These are phyloP conservation scores for Deilephila porcellus DNA, from an alignment of 2,888 invertebrate species.

Conservation along the genomic window DNA sequence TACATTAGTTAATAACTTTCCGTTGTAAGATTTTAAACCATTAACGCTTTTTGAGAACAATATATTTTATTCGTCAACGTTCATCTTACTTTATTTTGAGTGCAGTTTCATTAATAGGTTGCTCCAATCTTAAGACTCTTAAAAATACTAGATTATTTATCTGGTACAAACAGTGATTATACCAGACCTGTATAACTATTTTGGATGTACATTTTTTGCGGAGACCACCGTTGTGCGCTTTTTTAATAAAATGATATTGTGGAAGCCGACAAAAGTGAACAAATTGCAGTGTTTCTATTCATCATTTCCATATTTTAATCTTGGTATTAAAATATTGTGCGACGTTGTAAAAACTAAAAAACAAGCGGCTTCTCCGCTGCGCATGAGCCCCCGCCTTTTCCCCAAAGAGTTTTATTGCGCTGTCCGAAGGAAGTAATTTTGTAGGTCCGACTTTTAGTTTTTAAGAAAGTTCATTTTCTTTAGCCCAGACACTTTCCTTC, in stretches of 20 bases:
- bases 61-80: too few relatives aligned
- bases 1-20: too few relatives aligned
- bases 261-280: background rate
- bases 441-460: constrained; percentile 84
- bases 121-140: too few relatives aligned
- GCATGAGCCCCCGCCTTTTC: constrained; percentile 53
- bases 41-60: too few relatives aligned
- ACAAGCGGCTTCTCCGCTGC: constrained; percentile 42
- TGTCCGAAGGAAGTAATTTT: constrained; percentile 83
- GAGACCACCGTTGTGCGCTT: too few relatives aligned
- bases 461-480: constrained; percentile 82
- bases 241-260: background rate
- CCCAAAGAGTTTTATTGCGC: constrained; percentile 83
- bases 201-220: background rate
- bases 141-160: too few relatives aligned
- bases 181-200: too few relatives aligned
- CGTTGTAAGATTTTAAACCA: too few relatives aligned
- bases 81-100: too few relatives aligned
- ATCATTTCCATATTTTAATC: background rate
- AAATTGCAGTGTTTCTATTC: background rate
- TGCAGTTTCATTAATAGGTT: too few relatives aligned
- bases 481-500: constrained; percentile 65
- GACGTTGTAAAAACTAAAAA: background rate
- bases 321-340: background rate
- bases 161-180: too few relatives aligned